These are phyloP conservation scores for Drosophila bipectinata DNA, from an alignment of 1,140 invertebrate genomes.

Conservation along the genomic window DNA sequence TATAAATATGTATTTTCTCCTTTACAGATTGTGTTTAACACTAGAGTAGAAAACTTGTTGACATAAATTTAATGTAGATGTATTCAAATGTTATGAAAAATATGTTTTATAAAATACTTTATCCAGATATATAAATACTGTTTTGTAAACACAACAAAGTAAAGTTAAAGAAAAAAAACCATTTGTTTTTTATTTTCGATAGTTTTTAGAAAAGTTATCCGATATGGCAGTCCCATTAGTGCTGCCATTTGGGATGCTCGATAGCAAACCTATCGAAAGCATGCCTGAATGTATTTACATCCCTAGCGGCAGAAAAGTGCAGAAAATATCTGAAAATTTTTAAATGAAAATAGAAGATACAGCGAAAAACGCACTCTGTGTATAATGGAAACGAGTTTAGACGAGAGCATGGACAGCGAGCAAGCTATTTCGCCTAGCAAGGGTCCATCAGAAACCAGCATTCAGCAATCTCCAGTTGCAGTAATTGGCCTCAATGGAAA, in stretches of 20 bases:
- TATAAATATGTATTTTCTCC: too few relatives aligned
- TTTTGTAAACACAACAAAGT: too few relatives aligned
- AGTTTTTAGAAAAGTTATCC: too few relatives aligned
- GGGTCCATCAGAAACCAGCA: conserved; percentile 5
- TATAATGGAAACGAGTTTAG: conserved; percentile 68
- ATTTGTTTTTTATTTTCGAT: too few relatives aligned
- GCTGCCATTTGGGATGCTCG: neutral
- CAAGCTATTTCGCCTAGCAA: conserved; percentile 34
- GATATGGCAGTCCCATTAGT: neutral
- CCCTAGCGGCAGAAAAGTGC: conserved; percentile 63
- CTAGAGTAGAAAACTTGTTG: too few relatives aligned
- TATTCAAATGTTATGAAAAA: too few relatives aligned
- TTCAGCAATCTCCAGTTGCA: conserved; percentile 37
- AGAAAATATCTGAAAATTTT: conserved; percentile 49
- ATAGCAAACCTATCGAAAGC: conserved; percentile 8
- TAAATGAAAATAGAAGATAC: conserved; percentile 51
- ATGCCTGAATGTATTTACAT: conserved; percentile 32
- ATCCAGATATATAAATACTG: too few relatives aligned
- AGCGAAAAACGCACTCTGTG: conserved; percentile 19
- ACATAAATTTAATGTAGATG: too few relatives aligned
- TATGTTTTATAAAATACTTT: too few relatives aligned
- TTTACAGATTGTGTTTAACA: too few relatives aligned
- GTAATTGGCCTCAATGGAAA: conserved; percentile 55
- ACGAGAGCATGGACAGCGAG: conserved; percentile 67
- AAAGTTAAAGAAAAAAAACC: too few relatives aligned